These are phyloP conservation scores for Caenorhabditis japonica DNA, from an alignment of 2,888 invertebrate genomes.

Conservation along the genomic window DNA sequence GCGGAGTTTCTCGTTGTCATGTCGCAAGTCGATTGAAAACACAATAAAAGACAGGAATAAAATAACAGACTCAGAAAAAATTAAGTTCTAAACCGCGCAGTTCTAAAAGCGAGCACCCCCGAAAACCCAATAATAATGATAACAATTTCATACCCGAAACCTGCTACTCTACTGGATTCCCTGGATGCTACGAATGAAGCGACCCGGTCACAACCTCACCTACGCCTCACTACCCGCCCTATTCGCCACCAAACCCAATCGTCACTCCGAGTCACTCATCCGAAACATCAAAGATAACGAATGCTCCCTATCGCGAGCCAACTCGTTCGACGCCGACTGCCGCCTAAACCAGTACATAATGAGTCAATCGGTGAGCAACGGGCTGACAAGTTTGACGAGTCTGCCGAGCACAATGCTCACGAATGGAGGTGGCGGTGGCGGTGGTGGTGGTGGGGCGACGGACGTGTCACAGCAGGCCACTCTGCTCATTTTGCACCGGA, in stretches of 20 bases:
- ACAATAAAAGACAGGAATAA: too few species aligned
- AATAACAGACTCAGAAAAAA: too few species aligned
- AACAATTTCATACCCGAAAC: slow-evolving; percentile 72
- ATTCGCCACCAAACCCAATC: slow-evolving; percentile 70
- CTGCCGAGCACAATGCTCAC: slow-evolving; percentile 36
- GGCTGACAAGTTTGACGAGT: slow-evolving; percentile 42
- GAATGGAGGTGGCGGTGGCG: slow-evolving; percentile 17
- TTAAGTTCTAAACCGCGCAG: too few species aligned
- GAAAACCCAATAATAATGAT: too few species aligned
- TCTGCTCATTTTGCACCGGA: slow-evolving; percentile 72
- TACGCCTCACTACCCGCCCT: slow-evolving; percentile 73
- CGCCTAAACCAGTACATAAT: slow-evolving; percentile 67
- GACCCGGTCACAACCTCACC: slow-evolving; percentile 72
- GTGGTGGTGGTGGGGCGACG: too few species aligned
- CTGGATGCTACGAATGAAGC: slow-evolving; percentile 75
- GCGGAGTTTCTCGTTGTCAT: too few species aligned
- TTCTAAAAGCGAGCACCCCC: too few species aligned
- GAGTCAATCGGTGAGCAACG: slow-evolving; percentile 57
- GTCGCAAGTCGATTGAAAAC: too few species aligned
- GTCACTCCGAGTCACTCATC: slow-evolving; percentile 75
- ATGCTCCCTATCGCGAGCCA: slow-evolving; percentile 58
- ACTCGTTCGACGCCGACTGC: slow-evolving; percentile 71
- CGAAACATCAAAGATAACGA: slow-evolving; percentile 75
- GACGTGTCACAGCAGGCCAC: slow-evolving; percentile 74
- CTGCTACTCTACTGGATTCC: slow-evolving; percentile 77